Evolutionary conservation across 2,113 vertebrate species (phyloP).

Genomic region (Notothenia rossii): DNA sequence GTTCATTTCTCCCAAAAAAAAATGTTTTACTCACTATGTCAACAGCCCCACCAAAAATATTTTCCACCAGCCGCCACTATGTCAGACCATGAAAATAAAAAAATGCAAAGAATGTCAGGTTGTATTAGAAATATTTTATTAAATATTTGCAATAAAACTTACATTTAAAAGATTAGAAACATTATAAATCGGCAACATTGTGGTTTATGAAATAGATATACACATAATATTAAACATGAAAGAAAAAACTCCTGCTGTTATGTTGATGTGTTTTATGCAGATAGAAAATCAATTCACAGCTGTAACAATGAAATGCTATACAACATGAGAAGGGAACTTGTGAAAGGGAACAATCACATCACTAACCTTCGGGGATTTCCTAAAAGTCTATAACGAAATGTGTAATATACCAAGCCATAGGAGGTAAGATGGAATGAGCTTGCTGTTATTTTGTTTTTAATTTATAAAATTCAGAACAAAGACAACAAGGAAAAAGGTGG

Average conservation of each 20-base stretch:
- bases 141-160: conserved; percentile 58
- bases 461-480: conserved; percentile 34
- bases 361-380: conserved; percentile 23
- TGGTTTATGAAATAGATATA: not conserved
- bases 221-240: not conserved
- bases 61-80: too few relatives aligned
- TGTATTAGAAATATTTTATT: conserved; percentile 64
- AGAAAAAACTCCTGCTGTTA: not conserved
- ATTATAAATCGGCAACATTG: not conserved
- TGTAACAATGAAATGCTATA: conserved; percentile 15
- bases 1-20: too few relatives aligned
- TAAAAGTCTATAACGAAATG: conserved; percentile 13
- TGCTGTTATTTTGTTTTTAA: conserved; percentile 29
- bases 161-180: conserved; percentile 55
- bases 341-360: not conserved
- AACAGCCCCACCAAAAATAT: too few relatives aligned
- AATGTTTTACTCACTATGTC: too few relatives aligned
- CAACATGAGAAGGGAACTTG: not conserved
- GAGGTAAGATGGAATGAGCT: conserved; percentile 50
- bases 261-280: not conserved
- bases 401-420: conserved; percentile 51
- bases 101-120: not conserved
- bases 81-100: not conserved
- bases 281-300: conserved; percentile 12
- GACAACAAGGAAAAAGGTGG: conserved; percentile 13